Percentiles rank a stretch among this genome's conserved stretches.
phyloP scores from a whole-genome alignment of 2,113 vertebrate genomes.

The Oxyura jamaicensis region DNA sequence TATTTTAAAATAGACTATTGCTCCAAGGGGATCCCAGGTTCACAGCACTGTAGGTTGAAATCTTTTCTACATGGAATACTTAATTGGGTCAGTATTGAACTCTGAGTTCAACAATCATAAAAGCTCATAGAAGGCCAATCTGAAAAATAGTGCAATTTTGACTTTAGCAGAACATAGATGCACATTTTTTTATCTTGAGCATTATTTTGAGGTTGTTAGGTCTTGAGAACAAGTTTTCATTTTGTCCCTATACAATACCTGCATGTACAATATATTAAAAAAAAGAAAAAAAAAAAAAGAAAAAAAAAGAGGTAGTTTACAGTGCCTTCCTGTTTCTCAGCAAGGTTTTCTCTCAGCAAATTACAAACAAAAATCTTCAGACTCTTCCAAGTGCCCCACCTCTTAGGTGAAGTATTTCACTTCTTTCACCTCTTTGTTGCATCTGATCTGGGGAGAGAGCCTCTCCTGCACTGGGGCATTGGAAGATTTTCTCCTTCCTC shows the following conservation, averaged over 20 bases:
- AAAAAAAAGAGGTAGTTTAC: neutral
- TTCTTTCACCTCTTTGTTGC: neutral
- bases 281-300: too few relatives aligned
- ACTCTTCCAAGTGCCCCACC: neutral
- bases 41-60: neutral
- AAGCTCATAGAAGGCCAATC: neutral
- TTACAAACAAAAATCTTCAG: neutral
- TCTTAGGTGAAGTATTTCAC: neutral
- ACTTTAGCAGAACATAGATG: neutral
- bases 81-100: neutral
- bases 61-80: neutral
- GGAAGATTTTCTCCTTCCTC: neutral
- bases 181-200: neutral
- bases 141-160: neutral
- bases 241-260: neutral
- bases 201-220: neutral
- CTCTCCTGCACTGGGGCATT: neutral
- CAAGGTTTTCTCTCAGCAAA: neutral
- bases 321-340: neutral
- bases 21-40: neutral
- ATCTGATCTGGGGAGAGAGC: fast-evolving
- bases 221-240: neutral
- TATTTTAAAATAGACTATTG: neutral
- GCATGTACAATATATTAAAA: neutral
- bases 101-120: neutral